Evolutionary conservation across 2,888 invertebrate genomes (phyloP), one percentile per base, ranked within the genome.

Genomic region (Agapostemon virescens): DNA sequence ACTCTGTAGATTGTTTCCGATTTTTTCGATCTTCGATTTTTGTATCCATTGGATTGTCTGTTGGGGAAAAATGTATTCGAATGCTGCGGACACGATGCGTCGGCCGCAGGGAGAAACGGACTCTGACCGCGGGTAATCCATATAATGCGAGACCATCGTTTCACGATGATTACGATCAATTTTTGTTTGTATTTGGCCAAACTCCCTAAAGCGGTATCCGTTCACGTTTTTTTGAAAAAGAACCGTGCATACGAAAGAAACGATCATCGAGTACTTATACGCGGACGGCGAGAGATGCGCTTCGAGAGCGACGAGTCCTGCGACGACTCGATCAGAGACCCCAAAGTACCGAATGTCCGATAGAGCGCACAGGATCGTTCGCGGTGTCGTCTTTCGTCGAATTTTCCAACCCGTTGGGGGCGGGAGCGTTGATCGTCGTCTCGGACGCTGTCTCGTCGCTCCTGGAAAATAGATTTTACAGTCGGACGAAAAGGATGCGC

Each of bases 191-290:
- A 90, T 92, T 91, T 92, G 92, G 92, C 92, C 92, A 92, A 85
- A 92, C 92, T 92, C 92, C 92, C 92, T 92, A 90, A 92, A 92
- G 92, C 91, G 90, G 91, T 92, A 91, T 90, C 91, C 89, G 89
- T 91, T 90, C 86, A 84, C 81, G 84, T 67, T 45, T 63, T 61
- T 33, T 58, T 26, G 13, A 82, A 76, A 77, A 77, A 75, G 36
- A 36, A 63, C n/a, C 63, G 36, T 63, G 33, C 33, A 63, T 36
- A 33, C 63, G 71, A 79, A 69, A 63, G 49, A 74, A 49, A 81
- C 75, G 80, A 79, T 58, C 79, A 83, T 58, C 79, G 83, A 82
- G 67, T 67, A n/a, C n/a, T n/a, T n/a, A 45, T 45, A 67, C 38
- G 66, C 20, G 40, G 42, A n/a, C 17, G 26, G 82, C 45, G 49